Percentiles rank a stretch among this genome's conserved stretches.
phyloP scores from a whole-genome alignment of 2,113 vertebrate genomes.

The Xenopus tropicalis region DNA sequence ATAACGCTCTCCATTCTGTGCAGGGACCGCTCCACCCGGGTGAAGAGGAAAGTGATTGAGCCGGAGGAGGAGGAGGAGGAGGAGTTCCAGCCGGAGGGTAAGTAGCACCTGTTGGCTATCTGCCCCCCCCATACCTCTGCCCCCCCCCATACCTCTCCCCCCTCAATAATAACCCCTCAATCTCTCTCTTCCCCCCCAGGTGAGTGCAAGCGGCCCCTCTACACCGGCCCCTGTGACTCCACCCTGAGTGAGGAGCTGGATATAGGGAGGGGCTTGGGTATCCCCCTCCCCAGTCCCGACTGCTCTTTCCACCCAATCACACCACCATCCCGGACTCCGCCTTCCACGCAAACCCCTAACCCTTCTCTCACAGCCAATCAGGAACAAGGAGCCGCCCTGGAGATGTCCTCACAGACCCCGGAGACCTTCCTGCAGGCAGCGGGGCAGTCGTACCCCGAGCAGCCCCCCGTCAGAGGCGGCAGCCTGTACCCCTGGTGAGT shows the following conservation, averaged over 20 bases:
- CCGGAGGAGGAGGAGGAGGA: constrained; percentile 43
- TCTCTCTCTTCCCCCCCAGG: not conserved
- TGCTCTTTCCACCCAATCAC: constrained; percentile 46
- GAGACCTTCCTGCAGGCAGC: constrained; percentile 59
- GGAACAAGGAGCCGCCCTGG: constrained; percentile 8
- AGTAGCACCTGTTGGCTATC: not conserved
- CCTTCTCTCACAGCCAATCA: constrained; percentile 24
- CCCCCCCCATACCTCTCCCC: too few relatives aligned
- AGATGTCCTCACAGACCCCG: constrained; percentile 14
- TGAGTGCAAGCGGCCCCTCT: constrained; percentile 51
- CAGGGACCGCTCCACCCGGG: constrained; percentile 59
- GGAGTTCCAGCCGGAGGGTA: constrained; percentile 50
- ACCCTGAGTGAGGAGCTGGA: constrained; percentile 55
- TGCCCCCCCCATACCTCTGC: too few relatives aligned
- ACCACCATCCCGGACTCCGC: constrained; percentile 2
- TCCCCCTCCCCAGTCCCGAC: constrained; percentile 21
- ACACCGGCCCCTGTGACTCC: constrained; percentile 60
- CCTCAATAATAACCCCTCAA: not conserved
- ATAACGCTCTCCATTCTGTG: not conserved
- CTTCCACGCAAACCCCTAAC: not conserved
- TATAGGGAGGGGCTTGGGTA: constrained; percentile 1
- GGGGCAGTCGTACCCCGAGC: constrained; percentile 53
- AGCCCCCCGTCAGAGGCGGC: constrained; percentile 11
- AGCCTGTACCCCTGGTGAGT: constrained; percentile 53
- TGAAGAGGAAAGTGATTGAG: constrained; percentile 60